These are phyloP conservation scores for Epizoanthus ramosus DNA, from an alignment of 92 coral and sea anemone genomes.

Conservation along the genomic window DNA sequence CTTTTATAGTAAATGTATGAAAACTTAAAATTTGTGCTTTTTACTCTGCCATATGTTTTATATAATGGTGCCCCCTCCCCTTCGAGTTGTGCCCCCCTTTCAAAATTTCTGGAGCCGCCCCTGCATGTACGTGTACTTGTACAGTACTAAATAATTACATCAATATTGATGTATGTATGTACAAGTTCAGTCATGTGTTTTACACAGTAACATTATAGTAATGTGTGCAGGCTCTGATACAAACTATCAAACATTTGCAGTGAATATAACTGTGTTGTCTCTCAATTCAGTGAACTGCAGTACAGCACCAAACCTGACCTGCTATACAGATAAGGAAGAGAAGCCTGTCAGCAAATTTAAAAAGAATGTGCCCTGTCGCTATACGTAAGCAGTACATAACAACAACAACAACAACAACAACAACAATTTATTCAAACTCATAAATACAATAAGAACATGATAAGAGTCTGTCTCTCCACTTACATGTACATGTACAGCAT, in stretches of 20 bases:
- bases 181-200: too few species aligned
- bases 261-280: background rate
- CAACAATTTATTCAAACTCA: too few species aligned
- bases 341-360: slow-evolving; percentile 54
- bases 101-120: too few species aligned
- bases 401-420: too few species aligned
- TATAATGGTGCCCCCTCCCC: too few species aligned
- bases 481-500: background rate
- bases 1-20: too few species aligned
- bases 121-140: too few species aligned
- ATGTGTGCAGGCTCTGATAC: background rate
- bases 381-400: slow-evolving; percentile 95
- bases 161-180: background rate
- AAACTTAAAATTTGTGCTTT: too few species aligned
- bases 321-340: slow-evolving; percentile 42
- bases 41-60: too few species aligned
- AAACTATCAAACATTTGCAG: too few species aligned
- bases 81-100: too few species aligned
- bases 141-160: background rate
- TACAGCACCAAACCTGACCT: slow-evolving; percentile 56
- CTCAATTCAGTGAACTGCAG: slow-evolving; percentile 70
- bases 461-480: background rate
- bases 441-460: too few species aligned
- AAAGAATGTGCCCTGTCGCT: slow-evolving; percentile 70
- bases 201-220: background rate